These are phyloP conservation scores for Megastigmus dorsalis DNA, from an alignment of 2,888 invertebrate species.

Conservation along the genomic window DNA sequence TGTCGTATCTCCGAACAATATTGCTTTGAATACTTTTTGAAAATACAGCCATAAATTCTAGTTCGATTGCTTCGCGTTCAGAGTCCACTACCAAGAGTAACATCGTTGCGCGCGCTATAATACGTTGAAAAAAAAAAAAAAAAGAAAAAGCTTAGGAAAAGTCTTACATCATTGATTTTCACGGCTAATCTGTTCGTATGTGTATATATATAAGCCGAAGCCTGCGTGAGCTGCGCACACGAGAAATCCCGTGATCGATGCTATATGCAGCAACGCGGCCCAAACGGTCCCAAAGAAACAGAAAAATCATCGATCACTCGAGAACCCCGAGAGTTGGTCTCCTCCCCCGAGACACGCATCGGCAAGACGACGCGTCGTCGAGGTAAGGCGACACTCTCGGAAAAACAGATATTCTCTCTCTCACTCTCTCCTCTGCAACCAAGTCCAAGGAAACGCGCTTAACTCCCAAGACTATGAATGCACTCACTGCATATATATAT, in stretches of 20 bases:
- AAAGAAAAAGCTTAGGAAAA: neutral
- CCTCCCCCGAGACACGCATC: constrained; percentile 14
- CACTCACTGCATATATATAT: no score
- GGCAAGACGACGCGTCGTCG: constrained; percentile 11
- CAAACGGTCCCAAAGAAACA: neutral
- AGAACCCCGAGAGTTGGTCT: no score
- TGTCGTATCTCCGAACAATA: no score
- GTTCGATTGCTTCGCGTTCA: no score
- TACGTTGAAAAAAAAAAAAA: neutral
- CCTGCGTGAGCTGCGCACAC: no score
- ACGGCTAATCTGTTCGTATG: constrained; percentile 7
- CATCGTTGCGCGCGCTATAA: no score
- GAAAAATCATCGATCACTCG: constrained; percentile 36
- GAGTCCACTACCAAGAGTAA: no score
- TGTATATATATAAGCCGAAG: no score
- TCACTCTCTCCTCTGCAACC: constrained; percentile 4
- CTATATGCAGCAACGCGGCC: no score
- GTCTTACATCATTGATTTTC: constrained; percentile 20
- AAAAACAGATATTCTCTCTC: constrained; percentile 39
- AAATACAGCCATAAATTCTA: no score
- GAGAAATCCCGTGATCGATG: no score
- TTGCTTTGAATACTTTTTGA: no score
- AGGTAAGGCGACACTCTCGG: constrained; percentile 32
- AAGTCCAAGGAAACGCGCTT: neutral
- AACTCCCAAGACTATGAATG: neutral